Evolutionary conservation across 2,797 vertebrate genomes (phyloP).

Genomic region (Enteromius anoplus): DNA sequence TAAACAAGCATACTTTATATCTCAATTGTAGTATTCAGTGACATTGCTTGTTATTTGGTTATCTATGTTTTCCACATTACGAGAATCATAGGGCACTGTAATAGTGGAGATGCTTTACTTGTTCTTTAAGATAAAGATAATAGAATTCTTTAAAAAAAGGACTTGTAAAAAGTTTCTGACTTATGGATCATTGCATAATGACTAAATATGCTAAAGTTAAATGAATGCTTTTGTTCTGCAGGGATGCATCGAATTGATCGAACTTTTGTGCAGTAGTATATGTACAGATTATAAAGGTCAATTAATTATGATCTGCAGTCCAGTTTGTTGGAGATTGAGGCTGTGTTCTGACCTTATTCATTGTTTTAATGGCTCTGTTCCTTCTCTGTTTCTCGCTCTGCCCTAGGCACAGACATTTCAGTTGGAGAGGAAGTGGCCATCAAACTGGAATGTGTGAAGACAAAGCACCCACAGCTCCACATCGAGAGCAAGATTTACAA

Average conservation of each 20-base stretch:
- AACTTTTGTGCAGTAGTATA: not conserved
- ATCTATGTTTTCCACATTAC: not conserved
- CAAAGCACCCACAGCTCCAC: constrained; percentile 94
- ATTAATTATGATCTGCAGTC: constrained; percentile 12
- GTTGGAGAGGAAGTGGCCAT: constrained; percentile 95
- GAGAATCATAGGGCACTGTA: not conserved
- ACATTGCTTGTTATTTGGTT: not conserved
- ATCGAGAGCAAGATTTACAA: constrained; percentile 99
- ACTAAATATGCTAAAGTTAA: not conserved
- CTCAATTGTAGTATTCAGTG: not conserved
- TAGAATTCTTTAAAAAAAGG: too few relatives aligned
- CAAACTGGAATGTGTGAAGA: constrained; percentile 97
- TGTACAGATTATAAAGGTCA: not conserved
- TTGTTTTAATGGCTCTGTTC: not conserved
- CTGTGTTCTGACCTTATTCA: constrained; percentile 29
- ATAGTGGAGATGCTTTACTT: not conserved
- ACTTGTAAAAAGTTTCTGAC: not conserved
- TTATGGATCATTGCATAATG: not conserved
- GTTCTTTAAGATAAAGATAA: not conserved
- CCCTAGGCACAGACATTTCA: constrained; percentile 91
- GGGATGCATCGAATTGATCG: not conserved
- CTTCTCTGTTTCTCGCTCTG: constrained; percentile 30
- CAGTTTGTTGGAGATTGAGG: constrained; percentile 23
- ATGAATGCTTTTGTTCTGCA: not conserved
- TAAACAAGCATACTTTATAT: not conserved